phyloP scores from a whole-genome alignment of 2,113 vertebrate species.

The Calyptommatus sinebrachiatus region DNA sequence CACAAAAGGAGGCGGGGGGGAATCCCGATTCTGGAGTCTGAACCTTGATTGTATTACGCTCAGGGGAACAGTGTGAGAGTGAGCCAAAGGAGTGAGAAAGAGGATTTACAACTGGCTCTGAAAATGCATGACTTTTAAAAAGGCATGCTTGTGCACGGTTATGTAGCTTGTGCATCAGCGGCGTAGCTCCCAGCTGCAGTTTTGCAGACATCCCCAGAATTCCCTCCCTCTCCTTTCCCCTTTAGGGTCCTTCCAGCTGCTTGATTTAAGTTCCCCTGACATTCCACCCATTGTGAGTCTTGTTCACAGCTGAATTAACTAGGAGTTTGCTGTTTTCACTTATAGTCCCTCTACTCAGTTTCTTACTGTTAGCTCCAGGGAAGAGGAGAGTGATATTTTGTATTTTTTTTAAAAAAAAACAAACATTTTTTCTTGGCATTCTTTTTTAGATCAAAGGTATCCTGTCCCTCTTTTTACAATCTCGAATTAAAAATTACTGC shows the following conservation, averaged over 20 bases:
- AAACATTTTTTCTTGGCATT: conserved; percentile 21
- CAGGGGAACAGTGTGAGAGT: not conserved
- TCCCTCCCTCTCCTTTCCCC: not conserved
- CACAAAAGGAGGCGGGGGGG: not conserved
- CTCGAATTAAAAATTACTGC: conserved; percentile 41
- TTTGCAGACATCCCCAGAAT: conserved; percentile 16
- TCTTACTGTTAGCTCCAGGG: conserved; percentile 9
- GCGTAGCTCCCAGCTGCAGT: conserved; percentile 27
- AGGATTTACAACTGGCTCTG: conserved; percentile 4
- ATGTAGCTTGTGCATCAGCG: not conserved
- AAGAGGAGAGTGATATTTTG: conserved; percentile 28
- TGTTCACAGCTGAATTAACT: conserved; percentile 45
- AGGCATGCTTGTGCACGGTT: not conserved
- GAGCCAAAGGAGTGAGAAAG: accelerated
- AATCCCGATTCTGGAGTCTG: not conserved
- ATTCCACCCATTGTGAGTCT: conserved; percentile 48
- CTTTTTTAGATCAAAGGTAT: conserved; percentile 7
- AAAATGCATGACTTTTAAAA: conserved; percentile 17
- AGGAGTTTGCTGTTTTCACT: conserved; percentile 29
- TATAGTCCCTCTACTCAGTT: not conserved
- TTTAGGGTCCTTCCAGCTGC: conserved; percentile 32
- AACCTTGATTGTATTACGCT: not conserved
- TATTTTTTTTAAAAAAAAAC: not conserved
- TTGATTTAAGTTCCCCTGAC: conserved; percentile 65
- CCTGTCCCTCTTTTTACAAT: conserved; percentile 33